Base-by-base conservation (phyloP, 2,888 invertebrate genomes). In the Sinhomidia bicolor region DNA sequence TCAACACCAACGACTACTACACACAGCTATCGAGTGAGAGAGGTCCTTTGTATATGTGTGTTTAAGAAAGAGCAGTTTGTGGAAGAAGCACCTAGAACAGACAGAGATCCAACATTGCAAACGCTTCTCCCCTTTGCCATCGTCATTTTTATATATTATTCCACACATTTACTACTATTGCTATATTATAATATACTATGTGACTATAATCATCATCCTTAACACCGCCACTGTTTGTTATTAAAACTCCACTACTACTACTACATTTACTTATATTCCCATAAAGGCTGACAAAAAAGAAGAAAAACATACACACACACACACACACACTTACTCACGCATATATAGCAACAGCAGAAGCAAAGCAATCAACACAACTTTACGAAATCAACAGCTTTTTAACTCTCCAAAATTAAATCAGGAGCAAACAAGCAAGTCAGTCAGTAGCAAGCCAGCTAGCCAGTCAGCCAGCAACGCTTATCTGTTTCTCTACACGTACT, bases 1-100 rank as follows among this genome's bases (percentile, higher is more conserved):
- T 81, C 87, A 87, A 81, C 81, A 81, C 81, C 87, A 87, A 81
- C 81, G 87, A 74, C 82, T 62, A 82, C 54, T 12, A 20, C 79
- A 20, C 79, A 60, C 44, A 86, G 54, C 68, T 29, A 82, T 26
- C 68, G 36, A 80, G 36, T 51, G 29, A 76, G 51, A 76, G 76
- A 76, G 51, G 51, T 32, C 23, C n/a, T 71, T 71, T 76, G 44
- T 76, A 1, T 76, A 51, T 76, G 71, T 36, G 32, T 7, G n/a
- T n/a, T n/a, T 54, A 47, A 12, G 17, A 17, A 47, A 74, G 14
- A 26, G 17, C 51, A 41, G 41, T 41, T 71, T 20, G 20, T 20
- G 17, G 12, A 20, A 68, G 68, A n/a, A 62, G 41, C 71, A 71
- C 23, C 71, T 23, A 44, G 7, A 41, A 68, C 17, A 68, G 29